These are phyloP conservation scores for Melanotaenia pygmaea DNA, from an alignment of 2,797 vertebrate species.

Conservation along the genomic window DNA sequence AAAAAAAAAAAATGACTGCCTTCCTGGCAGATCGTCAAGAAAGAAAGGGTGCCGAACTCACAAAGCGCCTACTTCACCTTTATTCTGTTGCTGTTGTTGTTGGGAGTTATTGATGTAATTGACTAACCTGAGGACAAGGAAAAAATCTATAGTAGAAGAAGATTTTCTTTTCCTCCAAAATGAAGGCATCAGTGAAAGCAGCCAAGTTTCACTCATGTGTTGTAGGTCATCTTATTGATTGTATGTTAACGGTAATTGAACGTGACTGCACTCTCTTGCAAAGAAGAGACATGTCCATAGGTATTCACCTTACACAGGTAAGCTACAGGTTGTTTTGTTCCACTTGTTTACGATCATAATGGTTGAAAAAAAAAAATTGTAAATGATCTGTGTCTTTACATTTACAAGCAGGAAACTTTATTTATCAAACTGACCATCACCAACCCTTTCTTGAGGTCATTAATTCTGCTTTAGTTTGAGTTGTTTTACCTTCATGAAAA, in stretches of 20 bases:
- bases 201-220: slow-evolving; percentile 75
- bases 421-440: slow-evolving; percentile 41
- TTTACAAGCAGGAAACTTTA: slow-evolving; percentile 35
- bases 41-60: slow-evolving; percentile 62
- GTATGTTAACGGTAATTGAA: slow-evolving; percentile 79
- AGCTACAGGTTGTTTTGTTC: slow-evolving; percentile 29
- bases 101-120: slow-evolving; percentile 78
- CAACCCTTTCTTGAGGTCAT: slow-evolving; percentile 54
- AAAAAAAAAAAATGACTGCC: slow-evolving; percentile 61
- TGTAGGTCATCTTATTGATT: slow-evolving; percentile 80
- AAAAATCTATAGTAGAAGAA: slow-evolving; percentile 67
- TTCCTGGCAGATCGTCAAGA: slow-evolving; percentile 64
- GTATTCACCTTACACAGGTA: slow-evolving; percentile 29
- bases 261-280: slow-evolving; percentile 62
- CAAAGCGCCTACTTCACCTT: slow-evolving; percentile 64
- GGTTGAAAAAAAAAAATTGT: slow-evolving; percentile 12
- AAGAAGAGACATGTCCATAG: slow-evolving; percentile 67
- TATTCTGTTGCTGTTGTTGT: slow-evolving; percentile 67
- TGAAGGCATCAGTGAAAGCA: slow-evolving; percentile 68
- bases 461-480: slow-evolving; percentile 51
- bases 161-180: slow-evolving; percentile 72
- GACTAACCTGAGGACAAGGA: slow-evolving; percentile 64
- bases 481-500: slow-evolving; percentile 42
- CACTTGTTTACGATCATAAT: slow-evolving; percentile 45
- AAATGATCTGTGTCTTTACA: slow-evolving; percentile 12